Base-by-base conservation (phyloP, 2,797 vertebrate genomes). In the Semotilus atromaculatus region DNA sequence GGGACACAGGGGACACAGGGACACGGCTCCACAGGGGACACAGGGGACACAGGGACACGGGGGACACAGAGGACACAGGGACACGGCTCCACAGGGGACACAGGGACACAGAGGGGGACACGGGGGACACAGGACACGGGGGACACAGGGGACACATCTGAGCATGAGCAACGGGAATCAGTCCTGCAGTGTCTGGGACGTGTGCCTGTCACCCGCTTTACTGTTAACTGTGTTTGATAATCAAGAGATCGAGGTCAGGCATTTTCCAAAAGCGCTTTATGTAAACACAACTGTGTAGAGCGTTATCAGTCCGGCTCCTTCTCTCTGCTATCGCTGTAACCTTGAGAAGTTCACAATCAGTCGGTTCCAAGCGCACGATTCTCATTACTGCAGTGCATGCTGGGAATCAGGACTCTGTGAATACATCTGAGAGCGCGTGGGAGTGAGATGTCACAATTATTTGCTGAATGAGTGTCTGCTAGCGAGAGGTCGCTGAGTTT, bases 401-500 rank as follows among this genome's bases (percentile, higher is more conserved):
- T 53, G 73, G 45, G 76, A 81, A 51, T 14, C 66, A 43, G 40
- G 75, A 23, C 58, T 40, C 43, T 38, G 31, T 38, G 21, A 62
- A 64, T 60, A 55, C n/a, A 23, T 71, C 51, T 31, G 62, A 16
- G 67, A 40, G 18, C 1, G 16, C 0, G 3, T 68, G 67, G 23
- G 40, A 74, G 48, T 1, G 48, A 51, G 45, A 55, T 75, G 48
- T 75, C 72, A 74, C 72, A 75, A 55, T 36, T 75, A 77, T 60
- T 77, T 77, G 55, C 18, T 7, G 3, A 31, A 31, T 31, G 31
- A 31, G 31, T 31, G 53, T 40, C 38, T 43, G 18, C 64, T 23
- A 38, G 78, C 31, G 14, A 45, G n/a, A 26, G 88, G 85, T 89
- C 85, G 73, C 1, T 3, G 45, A 31, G 85, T 85, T 80, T 77